A percentile compares a stretch with the other conserved stretches of the same genome.
Evolutionary conservation across 1,140 invertebrate species (phyloP).

Genomic region (Bilobella aurantiaca): DNA sequence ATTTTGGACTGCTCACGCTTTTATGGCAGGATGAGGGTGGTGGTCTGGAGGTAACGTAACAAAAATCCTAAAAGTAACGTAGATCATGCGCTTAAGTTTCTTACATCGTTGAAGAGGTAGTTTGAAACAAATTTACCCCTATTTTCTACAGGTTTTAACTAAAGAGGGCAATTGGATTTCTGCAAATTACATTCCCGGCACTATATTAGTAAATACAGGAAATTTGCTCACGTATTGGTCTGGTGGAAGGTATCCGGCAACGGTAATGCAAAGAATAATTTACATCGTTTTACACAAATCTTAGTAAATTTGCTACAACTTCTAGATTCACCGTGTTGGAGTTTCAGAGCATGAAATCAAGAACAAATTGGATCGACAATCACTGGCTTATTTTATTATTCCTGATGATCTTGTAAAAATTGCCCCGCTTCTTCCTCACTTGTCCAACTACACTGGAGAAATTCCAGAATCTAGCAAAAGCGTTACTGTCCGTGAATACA

Average conservation of each 20-base stretch:
- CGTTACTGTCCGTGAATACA: background rate
- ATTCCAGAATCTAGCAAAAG: background rate
- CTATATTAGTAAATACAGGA: constrained; percentile 67
- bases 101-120: too few species aligned
- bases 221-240: constrained; percentile 68
- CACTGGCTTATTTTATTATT: constrained; percentile 65
- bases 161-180: constrained; percentile 24
- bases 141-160: constrained; percentile 38
- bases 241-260: constrained; percentile 53
- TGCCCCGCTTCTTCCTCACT: constrained; percentile 44
- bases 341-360: constrained; percentile 52
- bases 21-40: constrained; percentile 43
- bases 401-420: constrained; percentile 53
- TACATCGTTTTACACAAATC: background rate
- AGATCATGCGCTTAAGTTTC: too few species aligned
- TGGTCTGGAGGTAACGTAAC: constrained; percentile 40
- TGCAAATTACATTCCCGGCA: constrained; percentile 45
- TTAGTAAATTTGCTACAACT: constrained; percentile 15
- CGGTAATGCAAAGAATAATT: constrained; percentile 44
- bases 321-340: constrained; percentile 58
- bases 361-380: constrained; percentile 52
- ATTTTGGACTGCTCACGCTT: constrained; percentile 42
- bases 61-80: too few species aligned
- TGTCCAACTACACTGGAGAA: too few species aligned
- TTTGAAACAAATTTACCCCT: background rate